Conservation (phyloP, 1,140 invertebrate species). For the Gerris buenoi region DNA sequence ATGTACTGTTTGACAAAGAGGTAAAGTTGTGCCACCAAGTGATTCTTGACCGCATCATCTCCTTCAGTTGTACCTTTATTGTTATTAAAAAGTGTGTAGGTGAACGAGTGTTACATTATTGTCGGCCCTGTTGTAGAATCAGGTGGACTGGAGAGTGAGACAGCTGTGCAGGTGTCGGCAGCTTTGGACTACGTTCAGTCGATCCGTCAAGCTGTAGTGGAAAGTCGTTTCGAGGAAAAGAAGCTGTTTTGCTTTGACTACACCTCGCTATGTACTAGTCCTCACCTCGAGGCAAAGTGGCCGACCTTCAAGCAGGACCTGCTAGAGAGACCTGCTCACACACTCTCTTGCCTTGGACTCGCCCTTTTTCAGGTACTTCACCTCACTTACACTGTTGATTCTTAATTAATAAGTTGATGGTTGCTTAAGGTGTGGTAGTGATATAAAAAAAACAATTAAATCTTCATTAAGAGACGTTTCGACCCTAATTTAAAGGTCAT, state of each 20-base stretch:
- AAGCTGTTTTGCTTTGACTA: conserved; percentile 46
- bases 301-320: conserved; percentile 45
- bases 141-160: conserved; percentile 29
- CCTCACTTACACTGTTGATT: conserved; percentile 4
- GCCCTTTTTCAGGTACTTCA: conserved; percentile 50
- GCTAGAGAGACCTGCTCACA: conserved; percentile 42
- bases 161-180: conserved; percentile 35
- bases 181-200: conserved; percentile 39
- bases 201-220: conserved; percentile 35
- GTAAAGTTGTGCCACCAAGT: too few relatives aligned
- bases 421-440: too few relatives aligned
- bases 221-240: conserved; percentile 44
- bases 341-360: conserved; percentile 48
- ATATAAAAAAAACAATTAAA: too few relatives aligned
- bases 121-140: too few relatives aligned
- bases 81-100: conserved; percentile 37
- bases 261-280: conserved; percentile 40
- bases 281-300: conserved; percentile 42
- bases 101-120: too few relatives aligned
- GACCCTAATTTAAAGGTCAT: too few relatives aligned
- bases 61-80: conserved; percentile 11
- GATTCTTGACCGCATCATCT: neutral
- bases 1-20: too few relatives aligned
- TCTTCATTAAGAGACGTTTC: too few relatives aligned
- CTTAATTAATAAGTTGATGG: too few relatives aligned